Evolutionary conservation across 2,113 vertebrate species (phyloP).

Genomic region (Microtus oregoni): DNA sequence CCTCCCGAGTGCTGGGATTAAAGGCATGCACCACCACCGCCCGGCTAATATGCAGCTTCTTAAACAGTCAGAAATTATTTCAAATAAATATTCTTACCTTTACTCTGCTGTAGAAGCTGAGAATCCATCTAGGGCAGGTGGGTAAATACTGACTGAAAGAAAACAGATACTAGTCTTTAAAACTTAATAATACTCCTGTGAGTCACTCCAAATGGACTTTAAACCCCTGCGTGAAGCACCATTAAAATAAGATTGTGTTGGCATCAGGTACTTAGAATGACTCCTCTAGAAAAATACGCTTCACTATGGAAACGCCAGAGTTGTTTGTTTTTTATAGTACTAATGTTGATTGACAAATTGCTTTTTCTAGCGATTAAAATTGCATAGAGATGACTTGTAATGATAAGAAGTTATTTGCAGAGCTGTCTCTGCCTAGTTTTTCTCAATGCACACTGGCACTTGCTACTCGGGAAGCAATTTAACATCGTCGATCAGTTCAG

Average conservation of each 20-base stretch:
- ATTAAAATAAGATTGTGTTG: not conserved
- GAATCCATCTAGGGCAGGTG: not conserved
- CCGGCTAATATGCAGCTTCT: not conserved
- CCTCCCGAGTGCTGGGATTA: too few relatives aligned
- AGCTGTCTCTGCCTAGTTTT: not conserved
- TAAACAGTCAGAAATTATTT: constrained; percentile 23
- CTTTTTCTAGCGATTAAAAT: constrained; percentile 51
- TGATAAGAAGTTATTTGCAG: constrained; percentile 1
- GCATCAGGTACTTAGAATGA: not conserved
- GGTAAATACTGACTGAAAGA: not conserved
- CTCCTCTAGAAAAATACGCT: not conserved
- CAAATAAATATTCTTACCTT: not conserved
- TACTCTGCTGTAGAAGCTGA: not conserved
- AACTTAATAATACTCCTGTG: not conserved
- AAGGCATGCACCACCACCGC: too few relatives aligned
- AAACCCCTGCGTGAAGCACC: not conserved
- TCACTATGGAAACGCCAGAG: not conserved
- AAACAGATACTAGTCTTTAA: not conserved
- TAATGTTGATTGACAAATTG: not conserved
- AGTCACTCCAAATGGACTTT: constrained; percentile 52
- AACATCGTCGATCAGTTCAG: not conserved
- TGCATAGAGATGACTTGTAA: constrained; percentile 9
- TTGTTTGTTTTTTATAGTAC: constrained; percentile 30
- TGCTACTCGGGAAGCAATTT: not conserved
- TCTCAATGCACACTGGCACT: not conserved